A percentile compares a stretch with the other conserved stretches of the same genome.
phyloP scores from a whole-genome alignment of 2,797 vertebrate genomes.

The Halcyon chelicuti region DNA sequence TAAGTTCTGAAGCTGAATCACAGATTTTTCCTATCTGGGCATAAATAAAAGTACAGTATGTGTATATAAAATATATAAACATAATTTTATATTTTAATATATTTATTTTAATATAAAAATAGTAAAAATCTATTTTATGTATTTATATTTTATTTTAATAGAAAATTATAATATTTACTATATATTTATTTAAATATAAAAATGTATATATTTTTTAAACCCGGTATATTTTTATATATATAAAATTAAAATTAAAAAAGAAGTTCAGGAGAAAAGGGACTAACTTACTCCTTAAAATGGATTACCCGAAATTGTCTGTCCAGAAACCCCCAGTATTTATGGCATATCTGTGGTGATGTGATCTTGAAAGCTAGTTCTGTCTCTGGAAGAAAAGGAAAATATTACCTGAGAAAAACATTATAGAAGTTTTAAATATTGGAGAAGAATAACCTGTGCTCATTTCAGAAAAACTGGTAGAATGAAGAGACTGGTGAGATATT shows the following conservation, averaged over 20 bases:
- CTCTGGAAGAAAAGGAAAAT: neutral
- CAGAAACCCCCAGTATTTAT: neutral
- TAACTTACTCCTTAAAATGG: neutral
- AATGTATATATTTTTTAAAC: too few relatives aligned
- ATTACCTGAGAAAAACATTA: neutral
- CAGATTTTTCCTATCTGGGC: neutral
- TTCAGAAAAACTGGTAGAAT: neutral
- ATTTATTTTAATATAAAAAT: too few relatives aligned
- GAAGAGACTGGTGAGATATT: neutral
- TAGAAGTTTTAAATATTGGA: neutral
- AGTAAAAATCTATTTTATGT: too few relatives aligned
- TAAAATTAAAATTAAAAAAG: too few relatives aligned
- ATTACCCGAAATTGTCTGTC: neutral
- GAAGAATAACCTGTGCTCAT: neutral
- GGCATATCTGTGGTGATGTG: neutral
- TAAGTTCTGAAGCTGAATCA: neutral
- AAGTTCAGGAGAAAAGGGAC: neutral
- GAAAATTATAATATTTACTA: too few relatives aligned
- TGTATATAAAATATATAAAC: too few relatives aligned
- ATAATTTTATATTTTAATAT: too few relatives aligned
- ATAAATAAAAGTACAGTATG: neutral
- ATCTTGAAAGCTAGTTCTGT: neutral
- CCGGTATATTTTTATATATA: too few relatives aligned
- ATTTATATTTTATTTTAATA: too few relatives aligned
- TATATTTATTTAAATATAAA: too few relatives aligned